Evolutionary conservation across 1,140 invertebrate species (phyloP).

Genomic region (Coelopa frigida): DNA sequence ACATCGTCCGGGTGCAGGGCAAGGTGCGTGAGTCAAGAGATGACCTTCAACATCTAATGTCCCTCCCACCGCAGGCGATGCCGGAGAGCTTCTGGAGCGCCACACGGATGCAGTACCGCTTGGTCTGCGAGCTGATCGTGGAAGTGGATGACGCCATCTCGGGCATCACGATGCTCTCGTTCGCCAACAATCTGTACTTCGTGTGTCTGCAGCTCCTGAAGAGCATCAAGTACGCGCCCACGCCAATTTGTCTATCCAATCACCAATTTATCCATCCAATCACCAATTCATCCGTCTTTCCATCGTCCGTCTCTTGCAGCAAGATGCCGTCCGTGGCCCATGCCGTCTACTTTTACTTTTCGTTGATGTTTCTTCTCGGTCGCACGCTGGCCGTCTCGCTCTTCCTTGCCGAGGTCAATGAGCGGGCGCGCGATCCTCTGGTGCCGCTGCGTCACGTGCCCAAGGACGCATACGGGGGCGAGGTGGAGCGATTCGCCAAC

Average conservation of each 20-base stretch:
- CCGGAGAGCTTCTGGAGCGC: conserved; percentile 27
- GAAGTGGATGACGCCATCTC: conserved; percentile 35
- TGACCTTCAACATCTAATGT: neutral
- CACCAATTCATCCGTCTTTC: neutral
- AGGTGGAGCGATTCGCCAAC: conserved; percentile 51
- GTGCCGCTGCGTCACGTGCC: conserved; percentile 51
- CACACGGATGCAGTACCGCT: conserved; percentile 24
- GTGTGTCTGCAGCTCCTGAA: conserved; percentile 37
- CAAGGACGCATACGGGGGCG: conserved; percentile 47
- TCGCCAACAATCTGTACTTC: conserved; percentile 42
- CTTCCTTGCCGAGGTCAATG: conserved; percentile 53
- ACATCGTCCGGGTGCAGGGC: conserved; percentile 12
- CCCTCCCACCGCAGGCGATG: conserved; percentile 15
- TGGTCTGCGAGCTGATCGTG: conserved; percentile 29
- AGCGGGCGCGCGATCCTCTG: conserved; percentile 51
- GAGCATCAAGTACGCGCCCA: conserved; percentile 29
- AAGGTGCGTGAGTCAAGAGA: conserved; percentile 7
- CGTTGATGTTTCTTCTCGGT: conserved; percentile 54
- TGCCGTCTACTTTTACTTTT: conserved; percentile 55
- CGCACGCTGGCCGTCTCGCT: conserved; percentile 53
- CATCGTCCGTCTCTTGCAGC: conserved; percentile 16
- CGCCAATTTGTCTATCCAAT: neutral
- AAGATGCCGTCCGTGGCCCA: conserved; percentile 35
- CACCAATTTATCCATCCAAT: too few relatives aligned
- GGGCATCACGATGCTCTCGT: conserved; percentile 30